Evolutionary conservation across 2,888 invertebrate species (phyloP).

Genomic region (Keiferia lycopersicella): DNA sequence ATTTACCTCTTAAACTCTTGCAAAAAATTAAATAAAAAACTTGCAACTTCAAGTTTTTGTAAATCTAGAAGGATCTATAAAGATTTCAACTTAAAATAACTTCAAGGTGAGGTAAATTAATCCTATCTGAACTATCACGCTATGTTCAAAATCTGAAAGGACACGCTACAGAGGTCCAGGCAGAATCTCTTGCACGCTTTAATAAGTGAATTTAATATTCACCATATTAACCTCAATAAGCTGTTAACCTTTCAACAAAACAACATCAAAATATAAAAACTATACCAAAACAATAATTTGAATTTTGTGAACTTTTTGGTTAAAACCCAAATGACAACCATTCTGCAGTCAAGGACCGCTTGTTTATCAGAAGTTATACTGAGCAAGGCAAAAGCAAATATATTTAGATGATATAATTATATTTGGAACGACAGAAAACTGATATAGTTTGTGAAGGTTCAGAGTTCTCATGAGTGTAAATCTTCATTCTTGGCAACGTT

Average conservation of each 20-base stretch:
- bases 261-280: background rate
- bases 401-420: conserved; percentile 15
- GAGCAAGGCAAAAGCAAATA: conserved; percentile 4
- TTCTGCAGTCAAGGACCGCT: conserved; percentile 10
- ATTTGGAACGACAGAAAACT: conserved; percentile 7
- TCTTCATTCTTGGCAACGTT: conserved; percentile 16
- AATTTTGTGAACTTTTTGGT: background rate
- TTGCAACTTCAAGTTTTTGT: background rate
- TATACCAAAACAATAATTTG: background rate
- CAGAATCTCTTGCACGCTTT: background rate
- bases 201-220: background rate
- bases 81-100: background rate
- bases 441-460: conserved; percentile 20
- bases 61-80: background rate
- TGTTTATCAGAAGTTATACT: background rate
- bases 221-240: conserved; percentile 2
- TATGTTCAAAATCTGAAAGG: conserved; percentile 1
- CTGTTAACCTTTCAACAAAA: background rate
- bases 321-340: background rate
- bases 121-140: conserved; percentile 21
- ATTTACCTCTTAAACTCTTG: too few species aligned
- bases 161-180: background rate
- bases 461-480: conserved; percentile 12
- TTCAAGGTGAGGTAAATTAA: conserved; percentile 11
- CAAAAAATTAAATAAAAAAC: too few species aligned